Base-by-base conservation (phyloP, 2,797 vertebrate genomes). In the Pangasius macronema region DNA sequence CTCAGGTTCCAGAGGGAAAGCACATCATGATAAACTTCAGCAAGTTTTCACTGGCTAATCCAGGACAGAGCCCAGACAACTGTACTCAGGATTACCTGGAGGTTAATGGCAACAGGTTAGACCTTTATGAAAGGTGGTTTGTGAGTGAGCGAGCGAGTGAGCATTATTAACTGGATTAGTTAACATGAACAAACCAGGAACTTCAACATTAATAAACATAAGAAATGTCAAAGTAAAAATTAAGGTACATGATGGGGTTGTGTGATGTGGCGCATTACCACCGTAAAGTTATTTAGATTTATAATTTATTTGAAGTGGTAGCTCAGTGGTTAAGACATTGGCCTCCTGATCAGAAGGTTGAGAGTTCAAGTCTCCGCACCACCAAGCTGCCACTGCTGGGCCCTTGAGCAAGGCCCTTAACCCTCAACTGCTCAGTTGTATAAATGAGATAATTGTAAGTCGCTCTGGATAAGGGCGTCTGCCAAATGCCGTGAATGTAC, bases 21-120 rank as follows among this genome's bases (percentile, higher is more conserved):
- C 95, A 96, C 0, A 92, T 98, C 87, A 98, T 97, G 88, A 86
- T 99, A 81, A 94, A 94, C 82, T 99, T 99, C 93, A 95, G 91
- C 10, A 84, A 92, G 87, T 98, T 99, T 92, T 94, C 90, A 0
- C 22, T 99, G 84, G 68, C 92, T 85, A 90, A 89, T 46, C 77
- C 88, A 73, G 97, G 97, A 72, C 95, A 94, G 0, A 80, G 89
- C 0, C 1, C 90, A 18, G 89, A 30, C 51, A 87, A 81, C 13
- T 99, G 98, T 92, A 27, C 72, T 70, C 93, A 93, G 11, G 98
- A 99, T 89, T 98, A 97, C 0, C 94, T 99, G 36, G 93, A 97
- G 46, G 67, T 99, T 87, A 94, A 96, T 0, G 86, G 57, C 55
- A 88, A 94, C 0, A 98, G 90, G 98, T 99, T 72, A 92, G 96